Percentiles rank a stretch among this genome's conserved stretches.
phyloP scores from a whole-genome alignment of 2,113 vertebrate species.

The Alouatta palliata region DNA sequence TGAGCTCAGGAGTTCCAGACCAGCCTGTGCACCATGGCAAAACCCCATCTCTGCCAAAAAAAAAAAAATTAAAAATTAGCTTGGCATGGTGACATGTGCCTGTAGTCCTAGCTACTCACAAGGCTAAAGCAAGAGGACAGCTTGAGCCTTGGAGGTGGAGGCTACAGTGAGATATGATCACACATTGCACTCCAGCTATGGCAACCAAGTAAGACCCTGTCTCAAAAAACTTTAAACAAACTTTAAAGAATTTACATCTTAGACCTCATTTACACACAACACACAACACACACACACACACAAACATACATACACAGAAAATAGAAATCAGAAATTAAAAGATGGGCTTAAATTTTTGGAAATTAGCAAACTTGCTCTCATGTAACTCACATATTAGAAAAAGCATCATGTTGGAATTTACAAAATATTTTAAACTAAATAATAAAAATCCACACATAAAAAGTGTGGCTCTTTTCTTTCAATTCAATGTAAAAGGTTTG shows the following conservation, averaged over 20 bases:
- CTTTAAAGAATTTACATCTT: neutral
- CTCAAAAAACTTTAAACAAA: neutral
- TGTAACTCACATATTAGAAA: neutral
- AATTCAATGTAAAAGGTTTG: neutral
- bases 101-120: too few species aligned
- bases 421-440: neutral
- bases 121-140: too few species aligned
- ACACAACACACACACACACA: neutral
- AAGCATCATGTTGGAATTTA: neutral
- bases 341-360: neutral
- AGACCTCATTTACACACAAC: neutral
- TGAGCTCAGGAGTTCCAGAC: too few species aligned
- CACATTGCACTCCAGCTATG: too few species aligned
- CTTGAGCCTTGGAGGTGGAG: too few species aligned
- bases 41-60: too few species aligned
- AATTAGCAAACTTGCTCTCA: neutral
- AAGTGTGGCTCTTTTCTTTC: neutral
- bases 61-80: too few species aligned
- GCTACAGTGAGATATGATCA: too few species aligned
- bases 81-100: too few species aligned
- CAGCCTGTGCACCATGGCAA: too few species aligned
- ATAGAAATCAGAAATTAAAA: neutral
- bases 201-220: too few species aligned
- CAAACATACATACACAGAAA: neutral
- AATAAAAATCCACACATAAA: neutral